Evolutionary conservation across 2,797 vertebrate genomes (phyloP), one percentile per base, ranked within the genome.

Genomic region (Pampus argenteus): DNA sequence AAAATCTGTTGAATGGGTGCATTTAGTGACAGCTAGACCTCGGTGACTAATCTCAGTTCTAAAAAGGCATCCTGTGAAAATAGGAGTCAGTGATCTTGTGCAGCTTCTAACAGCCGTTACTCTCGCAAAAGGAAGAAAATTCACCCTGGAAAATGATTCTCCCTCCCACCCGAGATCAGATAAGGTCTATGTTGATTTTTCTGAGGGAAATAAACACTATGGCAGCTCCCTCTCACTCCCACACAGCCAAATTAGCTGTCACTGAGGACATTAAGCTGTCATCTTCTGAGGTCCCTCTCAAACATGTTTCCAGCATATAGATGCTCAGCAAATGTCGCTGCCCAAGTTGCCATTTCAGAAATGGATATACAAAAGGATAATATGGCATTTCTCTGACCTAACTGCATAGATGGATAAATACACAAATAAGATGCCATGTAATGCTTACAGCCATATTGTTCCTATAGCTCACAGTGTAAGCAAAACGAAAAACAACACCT

Each of bases 161-260:
- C 55, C 83, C 69, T 90, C 83, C 90, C 77, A 85, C 80, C 75
- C 20, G 10, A 88, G 82, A 90, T 90, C 87, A 88, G 80, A 89
- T 81, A n/a, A n/a, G n/a, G n/a, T n/a, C n/a, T n/a, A 81, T 89
- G 84, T 89, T 84, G 87, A 87, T 85, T 86, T 90, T 87, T 83
- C 40, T 28, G 52, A 63, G 78, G 68, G 71, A 84, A 88, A 87
- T 80, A 89, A 86, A 87, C 64, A 79, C 73, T 61, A 56, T 64
- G 72, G 76, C 81, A 70, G 73, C 76, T 84, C 81, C 52, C 61
- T 79, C 83, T 85, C 74, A 64, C 89, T 79, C 86, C 88, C 85
- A 83, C 79, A 2, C 71, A 77, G 67, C 62, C 76, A 89, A 90
- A 89, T 88, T 83, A 88, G 79, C 79, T 86, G 82, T 88, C 91